Evolutionary conservation across 1,140 invertebrate species (phyloP), one percentile per base, ranked within the genome.

Genomic region (Diabrotica virgifera): DNA sequence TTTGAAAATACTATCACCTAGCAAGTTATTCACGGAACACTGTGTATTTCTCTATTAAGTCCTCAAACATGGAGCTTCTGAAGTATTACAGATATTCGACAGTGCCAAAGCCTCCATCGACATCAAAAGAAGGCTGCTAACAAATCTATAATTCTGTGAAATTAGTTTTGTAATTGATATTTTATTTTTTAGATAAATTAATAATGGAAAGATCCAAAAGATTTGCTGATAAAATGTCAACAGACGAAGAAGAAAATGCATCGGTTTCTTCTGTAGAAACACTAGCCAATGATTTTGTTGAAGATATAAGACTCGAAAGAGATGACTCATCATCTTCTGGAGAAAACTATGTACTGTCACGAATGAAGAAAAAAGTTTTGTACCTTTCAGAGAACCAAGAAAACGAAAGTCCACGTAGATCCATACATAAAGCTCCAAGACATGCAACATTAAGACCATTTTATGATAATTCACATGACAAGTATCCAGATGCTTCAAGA

Each of bases 281-380:
- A 91, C 89, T 97, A 84, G 89, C 96, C 62, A 93, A 96, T 87
- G 94, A 97, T 80, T 97, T 94, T 83, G 95, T 97, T 81, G 95
- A 97, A 82, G 95, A 97, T 78, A 85, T 90, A 76, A 97, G 94
- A 53, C 77, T 97, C 73, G 95, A 97, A 78, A 95, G 97, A 82
- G 95, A 97, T 84, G 95, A 97, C 9, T 60, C 38, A 11, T n/a
- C 55, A n/a, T 60, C 59, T 0, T 60, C 59, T 2, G 46, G 59
- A n/a, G 59, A 60, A 5, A 52, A 60, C 24, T 60, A 51, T 50
- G 89, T 77, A 92, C 96, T 82, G 97, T 97, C 92, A 95, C 95
- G 66, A 84, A 97, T 70, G 94, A 96, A 74, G 90, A 95, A 77
- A 80, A 97, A 60, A 81, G 97, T 66, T 92, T 92, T 6, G 86